phyloP scores from a whole-genome alignment of 2,113 vertebrate species.

The Aramus guarauna region DNA sequence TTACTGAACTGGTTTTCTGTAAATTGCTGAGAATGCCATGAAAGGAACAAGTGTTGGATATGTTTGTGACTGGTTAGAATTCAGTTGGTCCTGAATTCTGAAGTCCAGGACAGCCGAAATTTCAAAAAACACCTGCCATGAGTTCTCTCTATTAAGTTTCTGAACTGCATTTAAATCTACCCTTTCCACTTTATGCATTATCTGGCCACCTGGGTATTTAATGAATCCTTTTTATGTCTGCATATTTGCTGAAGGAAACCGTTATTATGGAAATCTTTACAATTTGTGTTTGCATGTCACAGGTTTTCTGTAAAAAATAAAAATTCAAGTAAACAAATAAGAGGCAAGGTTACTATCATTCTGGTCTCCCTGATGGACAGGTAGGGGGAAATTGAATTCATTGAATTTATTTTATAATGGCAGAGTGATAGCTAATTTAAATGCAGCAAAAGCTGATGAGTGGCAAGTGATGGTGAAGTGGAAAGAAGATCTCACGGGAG shows the following conservation, averaged over 20 bases:
- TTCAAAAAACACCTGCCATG: background rate
- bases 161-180: background rate
- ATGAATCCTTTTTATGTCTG: background rate
- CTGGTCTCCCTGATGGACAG: background rate
- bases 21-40: background rate
- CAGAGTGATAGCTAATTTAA: constrained; percentile 27
- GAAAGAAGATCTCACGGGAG: background rate
- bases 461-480: background rate
- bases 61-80: background rate
- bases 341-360: background rate
- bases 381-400: background rate
- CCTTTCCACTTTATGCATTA: background rate
- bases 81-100: background rate
- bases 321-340: background rate
- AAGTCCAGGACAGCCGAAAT: background rate
- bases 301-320: background rate
- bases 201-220: background rate
- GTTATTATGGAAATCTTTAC: background rate
- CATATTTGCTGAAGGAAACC: background rate
- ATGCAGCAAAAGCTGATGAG: background rate
- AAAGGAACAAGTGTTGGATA: background rate
- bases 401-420: constrained; percentile 22
- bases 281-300: background rate
- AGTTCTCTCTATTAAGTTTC: background rate
- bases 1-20: background rate